These are phyloP conservation scores for Lethocerus indicus DNA, from an alignment of 1,140 invertebrate species.

Conservation along the genomic window DNA sequence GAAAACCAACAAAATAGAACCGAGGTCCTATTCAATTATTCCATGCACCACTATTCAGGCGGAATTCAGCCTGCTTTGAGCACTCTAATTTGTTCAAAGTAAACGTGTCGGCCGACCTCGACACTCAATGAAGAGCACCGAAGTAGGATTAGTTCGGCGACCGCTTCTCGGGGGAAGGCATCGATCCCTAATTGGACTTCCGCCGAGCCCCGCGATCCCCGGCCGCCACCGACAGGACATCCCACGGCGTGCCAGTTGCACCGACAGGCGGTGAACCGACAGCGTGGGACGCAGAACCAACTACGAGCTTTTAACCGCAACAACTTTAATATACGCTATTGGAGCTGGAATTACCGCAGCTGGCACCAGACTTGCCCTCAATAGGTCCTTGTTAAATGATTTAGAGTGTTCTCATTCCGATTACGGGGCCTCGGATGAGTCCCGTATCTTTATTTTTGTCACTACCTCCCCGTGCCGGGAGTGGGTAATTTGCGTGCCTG, in stretches of 20 bases:
- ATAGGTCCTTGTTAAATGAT: no score
- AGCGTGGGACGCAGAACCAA: constrained; percentile 44
- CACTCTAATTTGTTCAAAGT: constrained; percentile 75
- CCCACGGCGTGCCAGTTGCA: constrained; percentile 25
- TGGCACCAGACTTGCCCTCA: no score
- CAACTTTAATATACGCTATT: constrained; percentile 79
- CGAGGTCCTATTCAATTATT: constrained; percentile 68
- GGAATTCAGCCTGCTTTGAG: constrained; percentile 52
- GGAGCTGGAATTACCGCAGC: constrained; percentile 83
- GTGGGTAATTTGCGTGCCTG: constrained; percentile 77
- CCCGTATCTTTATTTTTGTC: constrained; percentile 76
- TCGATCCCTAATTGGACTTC: no score
- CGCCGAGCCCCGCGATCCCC: constrained; percentile 10
- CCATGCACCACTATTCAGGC: constrained; percentile 63
- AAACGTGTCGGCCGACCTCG: constrained; percentile 33
- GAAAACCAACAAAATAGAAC: constrained; percentile 55
- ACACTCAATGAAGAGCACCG: constrained; percentile 17
- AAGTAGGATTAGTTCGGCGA: constrained; percentile 16
- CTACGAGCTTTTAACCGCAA: constrained; percentile 63
- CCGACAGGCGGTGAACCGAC: constrained; percentile 35
- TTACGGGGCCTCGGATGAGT: constrained; percentile 63
- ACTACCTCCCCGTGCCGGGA: constrained; percentile 57
- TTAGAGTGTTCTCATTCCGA: no score
- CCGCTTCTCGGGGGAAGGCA: no score
- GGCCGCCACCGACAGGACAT: constrained; percentile 18